Base-by-base conservation (phyloP, 2,797 vertebrate genomes). In the Anguilla anguilla region DNA sequence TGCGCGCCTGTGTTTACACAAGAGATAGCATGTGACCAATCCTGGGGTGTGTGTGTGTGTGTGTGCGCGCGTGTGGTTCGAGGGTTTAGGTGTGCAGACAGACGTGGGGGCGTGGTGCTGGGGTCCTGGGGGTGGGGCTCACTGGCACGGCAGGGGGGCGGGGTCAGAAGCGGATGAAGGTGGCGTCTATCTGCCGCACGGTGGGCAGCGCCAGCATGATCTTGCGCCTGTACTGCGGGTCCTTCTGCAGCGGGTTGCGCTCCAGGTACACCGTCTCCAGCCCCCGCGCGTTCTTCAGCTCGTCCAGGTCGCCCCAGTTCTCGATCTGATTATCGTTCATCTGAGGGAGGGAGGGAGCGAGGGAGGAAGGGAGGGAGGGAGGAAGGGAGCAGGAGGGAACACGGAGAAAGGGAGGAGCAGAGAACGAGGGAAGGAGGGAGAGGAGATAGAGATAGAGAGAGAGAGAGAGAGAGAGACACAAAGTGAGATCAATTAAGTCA, bases 281-380 rank as follows among this genome's bases (percentile, higher is more conserved):
- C 88, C 92, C 94, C 92, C 96, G 96, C 28, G 98, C 97, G 0
- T 97, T 98, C 93, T 99, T 98, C 93, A 99, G 93, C 94, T 99
- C 98, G 0, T 99, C 99, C 51, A 99, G 96, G 93, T 99, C 99
- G 0, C 97, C 97, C 98, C 98, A 99, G 95, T 98, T 98, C 69
- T 99, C 98, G 0, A 99, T 94, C 51, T 99, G 97, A 87, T 99
- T 99, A 94, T 99, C 98, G 0, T 99, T 99, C 99, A 99, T 99
- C 99, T 99, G 95, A 87, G 90, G 88, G 86, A 91, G 67, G 92
- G 88, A 85, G 86, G 87, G 79, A 89, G 87, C 89, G 35, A 55
- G n/a, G n/a, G n/a, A n/a, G n/a, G n/a, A n/a, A n/a, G 2, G 87
- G 69, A 59, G 0, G 72, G 17, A 51, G 15, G 84, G 49, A 88